Base-by-base conservation (phyloP, 1,140 invertebrate species). In the Helicoverpa zea region DNA sequence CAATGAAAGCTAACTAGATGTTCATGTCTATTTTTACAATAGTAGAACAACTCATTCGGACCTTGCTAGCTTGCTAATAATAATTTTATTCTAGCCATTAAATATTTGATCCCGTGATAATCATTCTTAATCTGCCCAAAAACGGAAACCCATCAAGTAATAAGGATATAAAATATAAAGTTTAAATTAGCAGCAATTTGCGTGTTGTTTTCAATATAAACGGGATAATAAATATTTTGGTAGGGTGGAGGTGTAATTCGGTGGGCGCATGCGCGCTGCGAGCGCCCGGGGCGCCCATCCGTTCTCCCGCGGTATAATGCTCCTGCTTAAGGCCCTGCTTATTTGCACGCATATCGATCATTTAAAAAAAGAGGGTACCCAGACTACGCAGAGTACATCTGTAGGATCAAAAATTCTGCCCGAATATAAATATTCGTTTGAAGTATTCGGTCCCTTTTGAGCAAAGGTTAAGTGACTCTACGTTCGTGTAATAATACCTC, bases 231-330 rank as follows among this genome's bases (percentile, higher is more conserved):
- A 43, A 43, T 79, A 70, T 79, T 79, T 52, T 54, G 51, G 81
- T 72, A 61, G 52, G 64, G 76, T 86, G 87, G 90, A 86, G 72
- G 89, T 88, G 90, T 92, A 91, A 92, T 90, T 86, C 89, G 81
- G 89, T 89, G 81, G 79, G 80, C 80, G 86, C 86, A 87, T 88
- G 84, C 84, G 81, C 68, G 63, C 18, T 16, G 30, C 18, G 51
- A 74, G 18, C 29, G 35, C 74, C 74, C 49, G 13, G 43, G 81
- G 80, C 54, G 80, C 68, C 78, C 78, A 81, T 82, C 80, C 83
- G 80, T 49, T 72, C 68, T 56, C 43, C 54, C 54, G 29, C n/a
- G 16, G 30, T 52, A 76, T 70, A 70, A 58, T 63, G 58, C 68
- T 64, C n/a, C 70, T 43, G 80, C 84, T 83, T 75, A n/a, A 63